A percentile compares a stretch with the other conserved stretches of the same genome.
These are phyloP conservation scores for Panonychus citri DNA, from an alignment of 1,140 invertebrate genomes.

Conservation along the genomic window DNA sequence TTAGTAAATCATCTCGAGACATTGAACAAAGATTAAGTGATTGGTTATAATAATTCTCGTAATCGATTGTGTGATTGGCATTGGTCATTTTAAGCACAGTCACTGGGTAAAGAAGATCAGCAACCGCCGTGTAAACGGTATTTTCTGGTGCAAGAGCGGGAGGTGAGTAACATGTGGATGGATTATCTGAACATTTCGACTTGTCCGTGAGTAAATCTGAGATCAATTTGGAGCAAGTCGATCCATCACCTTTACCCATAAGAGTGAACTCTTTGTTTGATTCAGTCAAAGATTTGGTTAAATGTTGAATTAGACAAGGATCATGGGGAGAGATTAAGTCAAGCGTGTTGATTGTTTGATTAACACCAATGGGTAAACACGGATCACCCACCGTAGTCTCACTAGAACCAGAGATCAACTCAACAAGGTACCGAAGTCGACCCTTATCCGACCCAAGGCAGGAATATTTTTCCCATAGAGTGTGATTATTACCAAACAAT, in stretches of 20 bases:
- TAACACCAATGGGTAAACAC: neutral
- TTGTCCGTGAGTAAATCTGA: neutral
- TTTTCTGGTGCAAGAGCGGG: neutral
- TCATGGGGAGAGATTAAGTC: neutral
- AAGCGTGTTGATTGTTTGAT: neutral
- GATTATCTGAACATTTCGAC: neutral
- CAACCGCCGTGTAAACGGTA: neutral
- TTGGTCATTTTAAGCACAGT: neutral
- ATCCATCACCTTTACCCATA: neutral
- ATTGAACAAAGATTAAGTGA: neutral
- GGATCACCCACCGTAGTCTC: neutral
- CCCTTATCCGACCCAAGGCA: neutral
- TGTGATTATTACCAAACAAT: neutral
- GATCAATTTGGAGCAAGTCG: neutral
- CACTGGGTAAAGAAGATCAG: neutral
- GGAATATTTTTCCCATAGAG: neutral
- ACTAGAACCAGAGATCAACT: neutral
- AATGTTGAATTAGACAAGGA: neutral
- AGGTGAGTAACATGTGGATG: neutral
- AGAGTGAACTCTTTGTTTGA: neutral
- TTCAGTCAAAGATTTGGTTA: neutral
- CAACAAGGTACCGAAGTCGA: neutral
- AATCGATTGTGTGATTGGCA: neutral
- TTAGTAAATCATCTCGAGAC: neutral
- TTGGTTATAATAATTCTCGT: neutral